Evolutionary conservation across 2,888 invertebrate species (phyloP).

Genomic region (Pandemis cinnamomeana): DNA sequence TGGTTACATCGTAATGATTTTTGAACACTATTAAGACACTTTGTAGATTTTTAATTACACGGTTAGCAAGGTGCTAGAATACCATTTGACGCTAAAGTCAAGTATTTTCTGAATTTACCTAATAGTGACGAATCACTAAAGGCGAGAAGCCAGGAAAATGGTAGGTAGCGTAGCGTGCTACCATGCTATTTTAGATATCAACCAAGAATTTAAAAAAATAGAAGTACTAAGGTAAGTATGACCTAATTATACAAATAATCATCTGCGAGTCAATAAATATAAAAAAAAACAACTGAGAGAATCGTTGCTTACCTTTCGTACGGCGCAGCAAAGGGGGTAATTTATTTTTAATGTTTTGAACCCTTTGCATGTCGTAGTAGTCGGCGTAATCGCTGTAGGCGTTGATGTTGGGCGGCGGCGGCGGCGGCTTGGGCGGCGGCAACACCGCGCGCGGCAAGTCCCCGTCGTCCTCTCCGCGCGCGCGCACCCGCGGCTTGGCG

Average conservation of each 20-base stretch:
- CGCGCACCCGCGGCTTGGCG: slow-evolving; percentile 2
- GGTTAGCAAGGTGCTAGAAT: not conserved
- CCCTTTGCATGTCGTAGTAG: slow-evolving; percentile 70
- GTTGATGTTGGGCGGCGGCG: not conserved
- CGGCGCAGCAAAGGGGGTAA: slow-evolving; percentile 58
- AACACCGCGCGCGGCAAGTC: not conserved
- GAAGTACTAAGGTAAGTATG: not conserved
- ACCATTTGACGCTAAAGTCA: not conserved
- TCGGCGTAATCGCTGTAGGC: slow-evolving; percentile 56
- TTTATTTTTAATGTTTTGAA: slow-evolving; percentile 62
- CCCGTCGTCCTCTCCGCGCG: not conserved
- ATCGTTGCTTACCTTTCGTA: slow-evolving; percentile 58
- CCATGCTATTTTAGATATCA: not conserved
- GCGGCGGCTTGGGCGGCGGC: not conserved
- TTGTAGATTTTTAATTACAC: not conserved
- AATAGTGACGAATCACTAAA: not conserved
- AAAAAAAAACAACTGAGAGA: slow-evolving; percentile 15
- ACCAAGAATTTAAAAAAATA: not conserved
- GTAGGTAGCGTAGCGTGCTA: not conserved
- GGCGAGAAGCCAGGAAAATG: not conserved
- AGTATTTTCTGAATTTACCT: not conserved
- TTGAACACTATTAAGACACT: not conserved
- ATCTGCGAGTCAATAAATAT: not conserved
- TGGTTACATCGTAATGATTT: not conserved
- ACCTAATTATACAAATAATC: not conserved